phyloP scores from a whole-genome alignment of 92 coral and sea anemone genomes.

The Bergia sp. region DNA sequence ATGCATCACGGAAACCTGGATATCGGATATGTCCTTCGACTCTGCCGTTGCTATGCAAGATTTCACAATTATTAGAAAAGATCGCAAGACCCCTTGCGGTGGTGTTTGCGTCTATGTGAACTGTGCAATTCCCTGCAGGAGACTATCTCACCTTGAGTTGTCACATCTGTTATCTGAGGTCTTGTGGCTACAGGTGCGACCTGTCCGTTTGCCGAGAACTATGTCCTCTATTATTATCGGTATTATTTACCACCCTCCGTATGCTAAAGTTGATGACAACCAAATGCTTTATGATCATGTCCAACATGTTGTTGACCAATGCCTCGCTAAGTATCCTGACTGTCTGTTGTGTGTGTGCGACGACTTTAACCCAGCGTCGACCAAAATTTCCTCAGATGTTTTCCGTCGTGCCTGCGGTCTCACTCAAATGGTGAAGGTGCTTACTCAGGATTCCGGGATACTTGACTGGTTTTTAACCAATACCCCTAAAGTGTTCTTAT shows the following conservation, averaged over 20 bases:
- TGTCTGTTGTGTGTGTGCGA: background rate
- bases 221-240: background rate
- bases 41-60: background rate
- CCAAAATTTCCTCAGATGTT: too few species aligned
- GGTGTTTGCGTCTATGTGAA: background rate
- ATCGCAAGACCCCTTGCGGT: too few species aligned
- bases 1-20: background rate
- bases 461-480: background rate
- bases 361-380: background rate
- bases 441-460: background rate
- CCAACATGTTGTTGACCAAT: background rate
- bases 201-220: background rate
- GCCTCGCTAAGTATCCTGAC: background rate
- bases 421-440: background rate
- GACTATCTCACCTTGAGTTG: conserved; percentile 2
- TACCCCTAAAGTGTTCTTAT: conserved; percentile 21
- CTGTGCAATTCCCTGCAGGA: conserved; percentile 10
- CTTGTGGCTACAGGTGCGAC: background rate
- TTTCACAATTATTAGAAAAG: background rate
- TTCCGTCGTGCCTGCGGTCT: background rate
- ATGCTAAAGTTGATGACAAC: background rate
- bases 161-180: background rate
- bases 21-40: background rate
- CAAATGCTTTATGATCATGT: too few species aligned
- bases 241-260: background rate